A percentile compares a stretch with the other conserved stretches of the same genome.
Conservation (phyloP, 2,797 vertebrate genomes). For the Acrossocheilus wenchowensis region DNA sequence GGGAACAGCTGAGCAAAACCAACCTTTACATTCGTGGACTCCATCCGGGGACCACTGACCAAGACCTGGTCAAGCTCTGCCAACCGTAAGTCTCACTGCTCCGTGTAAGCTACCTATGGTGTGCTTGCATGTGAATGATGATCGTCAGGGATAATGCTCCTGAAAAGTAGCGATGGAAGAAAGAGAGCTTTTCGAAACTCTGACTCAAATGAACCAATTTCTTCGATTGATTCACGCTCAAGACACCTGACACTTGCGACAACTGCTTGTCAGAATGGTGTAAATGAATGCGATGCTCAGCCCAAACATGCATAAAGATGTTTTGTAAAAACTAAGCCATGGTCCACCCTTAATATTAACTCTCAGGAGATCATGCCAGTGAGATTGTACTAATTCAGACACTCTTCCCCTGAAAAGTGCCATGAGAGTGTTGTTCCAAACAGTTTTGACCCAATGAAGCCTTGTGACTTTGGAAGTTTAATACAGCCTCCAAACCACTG, state of each 20-base stretch:
- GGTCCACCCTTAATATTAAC: too few species aligned
- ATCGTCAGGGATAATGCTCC: background rate
- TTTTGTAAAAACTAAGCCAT: too few species aligned
- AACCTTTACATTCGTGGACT: constrained; percentile 94
- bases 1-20: constrained; percentile 94
- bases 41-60: constrained; percentile 92
- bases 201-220: background rate
- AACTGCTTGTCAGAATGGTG: background rate
- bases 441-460: too few species aligned
- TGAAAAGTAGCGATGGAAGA: background rate
- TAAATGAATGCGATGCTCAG: background rate
- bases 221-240: background rate
- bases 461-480: background rate
- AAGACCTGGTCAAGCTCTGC: constrained; percentile 94
- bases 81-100: constrained; percentile 85
- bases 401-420: too few species aligned
- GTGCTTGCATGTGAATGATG: background rate
- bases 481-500: too few species aligned
- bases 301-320: background rate
- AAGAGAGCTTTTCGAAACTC: background rate
- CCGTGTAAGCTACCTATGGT: background rate
- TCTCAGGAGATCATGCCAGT: too few species aligned
- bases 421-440: too few species aligned
- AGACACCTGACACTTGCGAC: background rate
- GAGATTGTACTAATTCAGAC: too few species aligned